Conservation (phyloP, 2,113 vertebrate genomes). For the Phycodurus eques region DNA sequence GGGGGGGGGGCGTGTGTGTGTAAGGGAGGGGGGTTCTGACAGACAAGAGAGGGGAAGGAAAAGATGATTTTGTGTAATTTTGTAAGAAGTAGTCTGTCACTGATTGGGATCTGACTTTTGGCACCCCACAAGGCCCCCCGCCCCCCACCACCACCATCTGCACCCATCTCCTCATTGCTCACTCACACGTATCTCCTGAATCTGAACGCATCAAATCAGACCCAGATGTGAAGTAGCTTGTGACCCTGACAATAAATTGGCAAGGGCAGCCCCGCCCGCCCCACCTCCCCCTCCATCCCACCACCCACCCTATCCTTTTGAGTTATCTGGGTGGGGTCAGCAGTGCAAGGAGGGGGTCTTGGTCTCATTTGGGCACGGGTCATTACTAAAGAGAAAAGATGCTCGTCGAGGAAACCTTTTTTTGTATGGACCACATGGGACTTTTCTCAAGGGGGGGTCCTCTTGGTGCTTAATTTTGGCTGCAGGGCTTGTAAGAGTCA, state of each 20-base stretch:
- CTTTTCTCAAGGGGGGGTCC: not conserved
- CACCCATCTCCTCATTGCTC: not conserved
- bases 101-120: conserved; percentile 49
- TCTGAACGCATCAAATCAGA: conserved; percentile 44
- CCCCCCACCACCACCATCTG: not conserved
- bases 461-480: conserved; percentile 11
- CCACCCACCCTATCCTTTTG: not conserved
- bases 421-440: not conserved
- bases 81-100: conserved; percentile 40
- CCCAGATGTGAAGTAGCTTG: conserved; percentile 60
- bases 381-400: conserved; percentile 46
- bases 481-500: conserved; percentile 53
- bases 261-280: conserved; percentile 24
- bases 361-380: conserved; percentile 38
- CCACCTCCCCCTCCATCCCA: not conserved
- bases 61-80: conserved; percentile 45
- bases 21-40: conserved; percentile 15
- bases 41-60: conserved; percentile 36
- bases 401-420: conserved; percentile 23
- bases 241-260: conserved; percentile 56
- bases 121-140: conserved; percentile 27
- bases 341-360: conserved; percentile 30
- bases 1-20: conserved; percentile 4
- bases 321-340: conserved; percentile 58
- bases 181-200: conserved; percentile 27